Evolutionary conservation across 2,888 invertebrate species (phyloP), one percentile per base, ranked within the genome.

Genomic region (Boloria euphrosyne): DNA sequence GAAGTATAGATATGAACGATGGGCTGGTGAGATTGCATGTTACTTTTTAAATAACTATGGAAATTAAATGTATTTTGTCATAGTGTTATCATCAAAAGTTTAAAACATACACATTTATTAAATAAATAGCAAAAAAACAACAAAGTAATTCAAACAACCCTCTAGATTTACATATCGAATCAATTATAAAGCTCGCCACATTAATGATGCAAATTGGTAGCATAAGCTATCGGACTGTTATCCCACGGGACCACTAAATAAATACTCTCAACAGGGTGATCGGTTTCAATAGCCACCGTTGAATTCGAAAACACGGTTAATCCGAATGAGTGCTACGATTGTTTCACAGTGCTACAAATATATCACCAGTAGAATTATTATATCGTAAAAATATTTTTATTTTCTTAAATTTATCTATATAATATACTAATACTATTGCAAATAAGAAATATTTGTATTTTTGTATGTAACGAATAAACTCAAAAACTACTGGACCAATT

Each of bases 121-220:
- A 43, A 18, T 43, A 3, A 59, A 31, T 6, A 31, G 27, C 17
- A 16, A 6, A 31, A 13, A 16, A 43, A 13, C n/a, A 43, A 60
- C 51, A 50, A 51, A 51, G n/a, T 50, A 27, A 60, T 38, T 43
- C 27, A 64, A 14, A 60, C 43, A 38, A 47, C 43, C 38, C 74
- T 75, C 71, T 68, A 74, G 75, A 86, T 87, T 87, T 83, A 82
- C 83, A 86, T 84, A 83, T 80, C 83, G 81, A 85, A 88, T 88
- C 84, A 86, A 87, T 87, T 87, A 87, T 65, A 58, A 62, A 78
- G 82, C 77, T 75, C 75, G 71, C 76, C 76, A 79, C 80, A 87
- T 88, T 86, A 87, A 85, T 86, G 84, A 87, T 89, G 86, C 85
- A 88, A 89, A 89, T 89, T 86, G 87, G 82, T 78, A 85, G 69